Percentiles rank a stretch among this genome's conserved stretches.
phyloP scores from a whole-genome alignment of 2,888 invertebrate genomes.

The Meteorus colon region DNA sequence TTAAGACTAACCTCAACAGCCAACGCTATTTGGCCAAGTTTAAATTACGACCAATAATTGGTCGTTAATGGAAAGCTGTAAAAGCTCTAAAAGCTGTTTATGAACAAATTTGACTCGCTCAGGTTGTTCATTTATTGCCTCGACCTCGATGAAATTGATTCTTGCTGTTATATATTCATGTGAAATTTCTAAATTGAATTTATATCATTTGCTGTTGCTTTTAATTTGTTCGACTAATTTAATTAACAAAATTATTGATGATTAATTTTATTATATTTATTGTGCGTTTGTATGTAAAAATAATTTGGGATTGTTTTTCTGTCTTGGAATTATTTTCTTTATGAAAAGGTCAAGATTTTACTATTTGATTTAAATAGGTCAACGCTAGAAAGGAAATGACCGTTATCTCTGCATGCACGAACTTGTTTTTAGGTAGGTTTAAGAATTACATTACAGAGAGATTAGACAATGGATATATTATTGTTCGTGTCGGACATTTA shows the following conservation, averaged over 20 bases:
- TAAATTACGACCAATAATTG: background rate
- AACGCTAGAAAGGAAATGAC: background rate
- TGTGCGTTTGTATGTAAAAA: background rate
- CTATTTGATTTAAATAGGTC: slow-evolving; percentile 6
- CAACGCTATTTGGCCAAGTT: background rate
- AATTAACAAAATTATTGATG: too few species aligned
- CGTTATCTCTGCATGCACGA: slow-evolving; percentile 2
- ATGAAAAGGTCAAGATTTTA: slow-evolving; percentile 11
- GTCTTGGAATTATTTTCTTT: background rate
- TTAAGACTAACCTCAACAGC: background rate
- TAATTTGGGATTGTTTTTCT: background rate
- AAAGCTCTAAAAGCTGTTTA: background rate
- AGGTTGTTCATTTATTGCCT: too few species aligned
- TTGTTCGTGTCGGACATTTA: background rate
- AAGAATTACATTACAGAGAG: background rate
- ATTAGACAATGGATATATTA: background rate
- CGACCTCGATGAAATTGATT: background rate
- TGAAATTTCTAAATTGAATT: background rate
- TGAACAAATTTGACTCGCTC: too few species aligned
- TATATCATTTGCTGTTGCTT: background rate
- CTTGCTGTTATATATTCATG: background rate
- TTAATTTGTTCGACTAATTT: too few species aligned
- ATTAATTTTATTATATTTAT: too few species aligned
- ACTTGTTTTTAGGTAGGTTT: background rate
- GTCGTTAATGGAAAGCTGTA: background rate